Conservation (phyloP, 2,797 vertebrate genomes). For the Margarornis squamiger region DNA sequence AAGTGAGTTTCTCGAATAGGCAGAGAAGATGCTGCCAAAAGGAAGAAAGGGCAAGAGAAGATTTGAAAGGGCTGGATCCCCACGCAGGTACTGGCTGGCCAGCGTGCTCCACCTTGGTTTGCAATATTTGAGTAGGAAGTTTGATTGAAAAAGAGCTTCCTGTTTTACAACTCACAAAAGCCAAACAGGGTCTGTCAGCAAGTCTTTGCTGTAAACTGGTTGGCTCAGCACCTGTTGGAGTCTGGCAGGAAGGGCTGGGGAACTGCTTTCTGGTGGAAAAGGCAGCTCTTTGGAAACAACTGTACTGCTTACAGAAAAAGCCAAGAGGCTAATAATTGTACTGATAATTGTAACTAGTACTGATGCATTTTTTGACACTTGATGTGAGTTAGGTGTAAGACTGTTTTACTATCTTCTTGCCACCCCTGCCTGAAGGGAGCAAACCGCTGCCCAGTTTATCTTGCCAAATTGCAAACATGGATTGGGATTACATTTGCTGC, state of each 20-base stretch:
- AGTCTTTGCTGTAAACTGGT: background rate
- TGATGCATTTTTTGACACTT: background rate
- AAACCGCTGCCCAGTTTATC: background rate
- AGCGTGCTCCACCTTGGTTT: background rate
- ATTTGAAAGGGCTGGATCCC: background rate
- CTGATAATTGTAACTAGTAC: background rate
- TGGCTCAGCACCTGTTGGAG: background rate
- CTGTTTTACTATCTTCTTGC: background rate
- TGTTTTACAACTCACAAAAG: constrained; percentile 14
- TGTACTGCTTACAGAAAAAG: background rate
- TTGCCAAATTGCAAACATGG: background rate
- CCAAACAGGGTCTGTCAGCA: background rate
- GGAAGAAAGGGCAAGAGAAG: background rate
- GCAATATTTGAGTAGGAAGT: constrained; percentile 8
- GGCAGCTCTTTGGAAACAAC: background rate
- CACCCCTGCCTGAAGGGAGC: background rate
- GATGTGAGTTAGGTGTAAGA: background rate
- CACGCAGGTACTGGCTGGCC: fast-evolving
- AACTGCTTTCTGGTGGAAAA: background rate
- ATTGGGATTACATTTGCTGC: background rate
- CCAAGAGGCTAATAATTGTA: background rate
- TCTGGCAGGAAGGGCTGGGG: background rate
- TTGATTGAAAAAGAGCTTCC: background rate
- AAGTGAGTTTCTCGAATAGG: background rate
- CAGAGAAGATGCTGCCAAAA: background rate